Base-by-base conservation (phyloP, 92 coral and sea anemone species). In the Plumapathes pennacea region DNA sequence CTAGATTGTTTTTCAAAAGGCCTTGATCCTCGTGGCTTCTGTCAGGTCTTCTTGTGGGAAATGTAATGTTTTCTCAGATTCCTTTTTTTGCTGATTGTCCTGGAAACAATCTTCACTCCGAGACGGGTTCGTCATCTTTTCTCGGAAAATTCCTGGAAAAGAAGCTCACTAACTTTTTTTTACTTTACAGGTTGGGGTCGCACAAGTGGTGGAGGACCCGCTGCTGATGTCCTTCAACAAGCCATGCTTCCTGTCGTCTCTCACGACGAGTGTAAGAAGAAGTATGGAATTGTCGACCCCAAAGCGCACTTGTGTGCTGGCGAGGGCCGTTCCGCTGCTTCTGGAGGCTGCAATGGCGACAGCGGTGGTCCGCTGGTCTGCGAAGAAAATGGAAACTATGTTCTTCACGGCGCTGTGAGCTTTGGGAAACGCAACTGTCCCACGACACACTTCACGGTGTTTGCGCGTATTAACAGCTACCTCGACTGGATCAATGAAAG, bases 401-500 rank as follows among this genome's bases (percentile, higher is more conserved):
- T 62, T 26, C 76, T 84, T 2, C 90, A 78, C 52, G 90, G 90
- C 0, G 90, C 85, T n/a, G 85, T 84, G 19, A 84, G 90, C 40
- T 83, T 77, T 28, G 85, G 89, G 13, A 60, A 46, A 50, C 52
- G 69, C 18, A 40, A 50, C 31, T 83, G 89, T 37, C 85, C 75
- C 3, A 70, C 85, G 11, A 77, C 84, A 3, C 65, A 70, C 64
- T 83, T 56, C 62, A 83, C 89, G 10, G 89, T 83, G 33, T 83
- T 83, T 13, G 46, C 89, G 2, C 69, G 85, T 10, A 57, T 83
- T 32, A 64, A 67, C 18, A 71, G 64, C 20, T 84, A 71, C 48
- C 50, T 41, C 32, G 40, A 32, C 10, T 84, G 90, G 90, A 84
- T 84, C 32, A 50, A 36, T 7, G 14, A 38, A 48, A 69, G 65